Conservation (phyloP, 2,797 vertebrate genomes). For the Mus minutoides region DNA sequence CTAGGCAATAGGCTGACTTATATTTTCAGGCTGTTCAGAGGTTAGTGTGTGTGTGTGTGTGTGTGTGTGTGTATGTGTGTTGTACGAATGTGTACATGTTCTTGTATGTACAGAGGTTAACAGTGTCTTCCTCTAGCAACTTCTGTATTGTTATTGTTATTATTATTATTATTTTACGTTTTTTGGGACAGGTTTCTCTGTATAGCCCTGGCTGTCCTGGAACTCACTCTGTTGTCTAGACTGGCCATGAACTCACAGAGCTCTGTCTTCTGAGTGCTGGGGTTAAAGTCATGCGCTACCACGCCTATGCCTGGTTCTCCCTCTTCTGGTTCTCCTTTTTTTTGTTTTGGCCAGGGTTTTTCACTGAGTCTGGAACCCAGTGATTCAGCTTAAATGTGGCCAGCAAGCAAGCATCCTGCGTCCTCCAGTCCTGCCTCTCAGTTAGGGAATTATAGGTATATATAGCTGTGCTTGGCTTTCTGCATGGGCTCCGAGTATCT, state of each 20-base stretch:
- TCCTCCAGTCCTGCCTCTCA: background rate
- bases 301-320: background rate
- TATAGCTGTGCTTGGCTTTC: background rate
- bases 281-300: background rate
- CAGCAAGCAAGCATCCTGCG: background rate
- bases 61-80: background rate
- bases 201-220: background rate
- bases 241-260: background rate
- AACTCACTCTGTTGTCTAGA: background rate
- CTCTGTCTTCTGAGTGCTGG: background rate
- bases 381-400: background rate
- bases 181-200: background rate
- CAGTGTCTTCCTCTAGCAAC: background rate
- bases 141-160: background rate
- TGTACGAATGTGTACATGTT: background rate
- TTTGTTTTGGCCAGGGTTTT: background rate
- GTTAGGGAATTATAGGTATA: background rate
- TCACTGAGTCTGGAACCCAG: background rate
- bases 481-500: background rate
- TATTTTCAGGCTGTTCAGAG: background rate
- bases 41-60: background rate
- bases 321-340: background rate
- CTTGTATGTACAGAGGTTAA: background rate
- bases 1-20: background rate
- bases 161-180: background rate